Conservation (phyloP, 2,797 vertebrate species). For the Sebastes vulpes region DNA sequence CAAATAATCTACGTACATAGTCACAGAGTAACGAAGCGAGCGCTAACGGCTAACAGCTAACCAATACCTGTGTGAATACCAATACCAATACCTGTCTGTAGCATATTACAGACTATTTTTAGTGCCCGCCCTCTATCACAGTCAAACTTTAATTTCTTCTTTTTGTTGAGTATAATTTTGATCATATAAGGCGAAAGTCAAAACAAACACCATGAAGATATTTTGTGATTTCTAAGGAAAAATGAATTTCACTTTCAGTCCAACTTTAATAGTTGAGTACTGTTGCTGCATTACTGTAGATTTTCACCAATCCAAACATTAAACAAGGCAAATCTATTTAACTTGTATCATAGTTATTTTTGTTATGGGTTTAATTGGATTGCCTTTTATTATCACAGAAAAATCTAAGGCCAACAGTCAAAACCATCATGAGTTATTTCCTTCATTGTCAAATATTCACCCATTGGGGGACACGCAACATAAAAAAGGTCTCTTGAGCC, state of each 20-base stretch:
- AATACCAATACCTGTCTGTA: background rate
- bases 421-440: background rate
- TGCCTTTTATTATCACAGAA: background rate
- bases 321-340: background rate
- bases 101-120: no score
- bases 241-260: no score
- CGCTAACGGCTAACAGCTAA: background rate
- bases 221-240: background rate
- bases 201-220: background rate
- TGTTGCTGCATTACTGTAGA: background rate
- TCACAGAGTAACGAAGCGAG: background rate
- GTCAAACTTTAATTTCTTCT: background rate
- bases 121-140: background rate
- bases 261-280: background rate
- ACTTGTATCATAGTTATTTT: background rate
- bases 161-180: background rate
- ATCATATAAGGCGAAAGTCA: background rate
- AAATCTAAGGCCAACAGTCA: background rate
- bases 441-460: background rate
- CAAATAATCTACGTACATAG: background rate
- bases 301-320: background rate
- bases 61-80: background rate
- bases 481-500: background rate
- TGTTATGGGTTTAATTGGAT: background rate
- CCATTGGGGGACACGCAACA: background rate